Base-by-base conservation (phyloP, 2,797 vertebrate genomes). In the Trematocara caparti region DNA sequence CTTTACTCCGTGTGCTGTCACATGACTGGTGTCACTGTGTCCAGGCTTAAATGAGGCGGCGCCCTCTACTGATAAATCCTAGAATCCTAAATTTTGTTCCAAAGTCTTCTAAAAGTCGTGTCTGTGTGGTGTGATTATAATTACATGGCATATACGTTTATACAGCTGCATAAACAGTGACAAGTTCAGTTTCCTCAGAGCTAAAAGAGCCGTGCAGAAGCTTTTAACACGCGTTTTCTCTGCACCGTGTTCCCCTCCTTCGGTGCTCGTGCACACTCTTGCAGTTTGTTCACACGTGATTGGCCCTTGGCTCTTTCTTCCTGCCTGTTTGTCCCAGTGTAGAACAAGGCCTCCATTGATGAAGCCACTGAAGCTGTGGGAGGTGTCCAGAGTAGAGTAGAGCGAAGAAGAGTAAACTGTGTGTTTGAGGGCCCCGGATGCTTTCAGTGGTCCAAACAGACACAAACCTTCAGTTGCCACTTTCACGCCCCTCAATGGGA, bases 291-390 rank as follows among this genome's bases (percentile, higher is more conserved):
- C 71, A 43, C 62, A 43, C 36, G 77, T 43, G 24, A 19, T 30
- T 21, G 49, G 38, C 27, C 9, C 17, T 69, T 62, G 19, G 34
- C 24, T 32, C 66, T 19, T 15, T 45, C 36, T 19, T 19, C 34
- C 32, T 69, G 34, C 15, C 71, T 71, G 78, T 80, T 81, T 47
- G 71, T 66, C 49, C 78, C 34, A n/a, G 38, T 40, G 9, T 66
- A 87, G 84, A 94, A 96, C 96, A 96, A 95, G 91, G 92, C 88
- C 76, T 69, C 79, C 90, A 95, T 96, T 96, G 93, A 93, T 87
- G 89, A 72, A 72, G 80, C 69, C 72, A 19, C 50, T n/a, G 69
- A 30, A 73, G 75, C 75, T 75, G 55, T 90, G 91, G 89, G 83
- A 27, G 48, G 82, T 78, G 15, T 88, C 86, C 93, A 93, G 81